These are phyloP conservation scores for Cyclopterus lumpus DNA, from an alignment of 2,797 vertebrate species.

Conservation along the genomic window DNA sequence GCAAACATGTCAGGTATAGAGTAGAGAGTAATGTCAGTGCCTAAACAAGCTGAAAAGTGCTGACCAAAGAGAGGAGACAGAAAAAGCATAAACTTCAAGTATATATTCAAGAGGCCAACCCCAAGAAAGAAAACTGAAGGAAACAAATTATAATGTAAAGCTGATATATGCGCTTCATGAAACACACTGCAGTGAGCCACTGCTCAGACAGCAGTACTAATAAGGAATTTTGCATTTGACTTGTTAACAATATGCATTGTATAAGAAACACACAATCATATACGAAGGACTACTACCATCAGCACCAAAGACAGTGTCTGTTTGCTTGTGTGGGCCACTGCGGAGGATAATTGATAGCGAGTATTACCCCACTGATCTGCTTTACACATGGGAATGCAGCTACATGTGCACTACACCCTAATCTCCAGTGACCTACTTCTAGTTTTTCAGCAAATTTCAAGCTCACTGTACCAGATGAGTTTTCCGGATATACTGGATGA, in stretches of 20 bases:
- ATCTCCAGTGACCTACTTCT: constrained; percentile 49
- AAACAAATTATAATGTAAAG: not conserved
- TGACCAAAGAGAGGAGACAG: not conserved
- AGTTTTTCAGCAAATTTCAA: constrained; percentile 33
- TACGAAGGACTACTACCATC: constrained; percentile 24
- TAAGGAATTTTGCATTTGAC: constrained; percentile 11
- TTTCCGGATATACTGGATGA: constrained; percentile 19
- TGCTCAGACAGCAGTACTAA: not conserved
- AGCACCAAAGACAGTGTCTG: constrained; percentile 21
- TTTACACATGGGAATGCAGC: constrained; percentile 41
- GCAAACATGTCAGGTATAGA: not conserved
- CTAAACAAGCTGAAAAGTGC: not conserved
- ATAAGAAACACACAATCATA: constrained; percentile 23
- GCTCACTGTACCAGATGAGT: constrained; percentile 31
- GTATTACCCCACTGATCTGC: constrained; percentile 46
- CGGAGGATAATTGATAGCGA: constrained; percentile 52
- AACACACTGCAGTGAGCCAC: not conserved
- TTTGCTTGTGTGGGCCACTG: constrained; percentile 32
- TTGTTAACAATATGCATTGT: constrained; percentile 24
- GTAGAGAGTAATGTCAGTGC: not conserved
- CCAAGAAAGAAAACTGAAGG: not conserved
- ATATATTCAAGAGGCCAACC: not conserved
- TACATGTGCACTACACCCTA: constrained; percentile 40
- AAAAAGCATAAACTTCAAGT: not conserved
- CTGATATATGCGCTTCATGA: not conserved